phyloP scores from a whole-genome alignment of 2,888 invertebrate genomes.

The Ditylenchus weischeri region DNA sequence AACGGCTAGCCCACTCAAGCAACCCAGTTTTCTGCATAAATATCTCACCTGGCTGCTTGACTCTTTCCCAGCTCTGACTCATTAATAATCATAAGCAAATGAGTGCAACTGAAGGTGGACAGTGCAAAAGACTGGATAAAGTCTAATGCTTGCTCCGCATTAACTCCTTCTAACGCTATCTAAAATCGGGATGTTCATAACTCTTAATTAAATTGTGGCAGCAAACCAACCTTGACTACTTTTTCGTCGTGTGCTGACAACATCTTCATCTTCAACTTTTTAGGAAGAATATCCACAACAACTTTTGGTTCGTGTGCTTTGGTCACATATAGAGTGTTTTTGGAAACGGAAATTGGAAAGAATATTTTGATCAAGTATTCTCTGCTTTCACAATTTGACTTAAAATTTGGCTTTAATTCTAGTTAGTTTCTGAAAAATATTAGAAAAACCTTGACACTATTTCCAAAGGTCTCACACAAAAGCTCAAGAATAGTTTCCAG shows the following conservation, averaged over 20 bases:
- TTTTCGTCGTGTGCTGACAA: slow-evolving; percentile 26
- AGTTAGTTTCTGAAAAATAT: background rate
- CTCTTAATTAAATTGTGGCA: background rate
- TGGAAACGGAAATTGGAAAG: slow-evolving; percentile 19
- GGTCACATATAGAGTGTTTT: slow-evolving; percentile 13
- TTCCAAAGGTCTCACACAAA: slow-evolving; percentile 3
- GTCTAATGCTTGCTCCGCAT: slow-evolving; percentile 22
- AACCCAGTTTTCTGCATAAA: background rate
- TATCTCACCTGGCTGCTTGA: background rate
- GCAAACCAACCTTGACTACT: slow-evolving; percentile 18
- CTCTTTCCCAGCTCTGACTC: slow-evolving; percentile 12
- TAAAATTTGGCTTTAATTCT: background rate
- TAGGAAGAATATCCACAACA: slow-evolving; percentile 19
- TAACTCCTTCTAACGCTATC: slow-evolving; percentile 16
- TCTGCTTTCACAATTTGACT: slow-evolving; percentile 8
- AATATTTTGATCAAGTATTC: slow-evolving; percentile 26
- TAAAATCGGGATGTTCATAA: background rate
- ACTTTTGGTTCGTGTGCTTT: background rate
- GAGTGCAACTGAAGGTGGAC: slow-evolving; percentile 26
- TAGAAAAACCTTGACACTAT: background rate
- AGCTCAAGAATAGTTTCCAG: slow-evolving; percentile 5
- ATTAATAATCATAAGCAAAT: slow-evolving; percentile 22
- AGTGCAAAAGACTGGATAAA: slow-evolving; percentile 29
- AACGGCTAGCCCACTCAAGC: too few relatives aligned
- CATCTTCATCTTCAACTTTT: slow-evolving; percentile 29